phyloP scores from a whole-genome alignment of 2,888 invertebrate genomes.

The Orchestes rusci region DNA sequence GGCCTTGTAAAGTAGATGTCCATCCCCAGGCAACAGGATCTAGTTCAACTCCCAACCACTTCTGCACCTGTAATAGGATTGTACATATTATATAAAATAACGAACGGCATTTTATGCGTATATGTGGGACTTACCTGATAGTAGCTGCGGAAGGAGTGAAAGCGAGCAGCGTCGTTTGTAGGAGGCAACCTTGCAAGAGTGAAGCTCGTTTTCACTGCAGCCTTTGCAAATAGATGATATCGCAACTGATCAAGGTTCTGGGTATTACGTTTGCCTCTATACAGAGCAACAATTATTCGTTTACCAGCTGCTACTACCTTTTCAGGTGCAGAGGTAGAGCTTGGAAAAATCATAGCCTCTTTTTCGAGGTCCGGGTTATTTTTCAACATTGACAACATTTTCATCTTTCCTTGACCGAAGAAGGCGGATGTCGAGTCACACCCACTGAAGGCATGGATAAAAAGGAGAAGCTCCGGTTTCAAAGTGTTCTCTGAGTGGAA shows the following conservation, averaged over 20 bases:
- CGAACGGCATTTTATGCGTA: slow-evolving; percentile 7
- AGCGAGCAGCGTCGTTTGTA: slow-evolving; percentile 9
- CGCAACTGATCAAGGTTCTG: not conserved
- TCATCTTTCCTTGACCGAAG: not conserved
- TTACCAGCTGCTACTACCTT: not conserved
- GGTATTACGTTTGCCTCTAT: not conserved
- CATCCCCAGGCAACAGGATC: slow-evolving; percentile 22
- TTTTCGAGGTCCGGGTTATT: not conserved
- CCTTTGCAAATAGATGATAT: not conserved
- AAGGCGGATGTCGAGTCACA: not conserved
- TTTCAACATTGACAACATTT: not conserved
- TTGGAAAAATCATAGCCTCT: not conserved
- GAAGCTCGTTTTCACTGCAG: not conserved
- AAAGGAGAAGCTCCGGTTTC: not conserved
- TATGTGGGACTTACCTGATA: slow-evolving; percentile 7
- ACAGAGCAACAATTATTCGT: not conserved
- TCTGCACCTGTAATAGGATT: slow-evolving; percentile 12
- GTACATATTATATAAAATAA: slow-evolving; percentile 15
- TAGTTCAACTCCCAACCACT: slow-evolving; percentile 12
- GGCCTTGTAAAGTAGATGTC: not conserved
- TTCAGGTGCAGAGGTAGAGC: not conserved
- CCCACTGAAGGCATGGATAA: not conserved
- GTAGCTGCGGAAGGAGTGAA: slow-evolving; percentile 5
- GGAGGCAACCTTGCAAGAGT: not conserved
- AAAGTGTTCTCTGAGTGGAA: not conserved